phyloP scores from a whole-genome alignment of 2,888 invertebrate genomes.

The Holacanthella duospinosa region DNA sequence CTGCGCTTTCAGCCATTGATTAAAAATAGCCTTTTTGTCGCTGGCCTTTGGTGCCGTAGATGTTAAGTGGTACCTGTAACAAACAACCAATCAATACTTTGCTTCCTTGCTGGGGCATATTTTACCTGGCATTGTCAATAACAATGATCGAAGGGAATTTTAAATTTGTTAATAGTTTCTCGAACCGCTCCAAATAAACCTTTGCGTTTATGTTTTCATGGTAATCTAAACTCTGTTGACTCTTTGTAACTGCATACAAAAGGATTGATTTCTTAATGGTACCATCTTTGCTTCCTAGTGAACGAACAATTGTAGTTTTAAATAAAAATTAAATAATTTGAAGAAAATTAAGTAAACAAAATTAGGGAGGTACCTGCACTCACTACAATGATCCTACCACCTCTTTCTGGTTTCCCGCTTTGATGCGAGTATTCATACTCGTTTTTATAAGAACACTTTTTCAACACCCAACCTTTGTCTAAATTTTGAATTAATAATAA shows the following conservation, averaged over 20 bases:
- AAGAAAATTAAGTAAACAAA: neutral
- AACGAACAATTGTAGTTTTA: too few relatives aligned
- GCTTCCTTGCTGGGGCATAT: too few relatives aligned
- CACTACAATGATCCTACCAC: neutral
- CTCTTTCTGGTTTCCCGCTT: neutral
- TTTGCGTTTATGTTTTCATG: neutral
- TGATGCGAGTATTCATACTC: neutral
- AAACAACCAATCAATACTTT: too few relatives aligned
- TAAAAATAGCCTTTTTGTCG: neutral
- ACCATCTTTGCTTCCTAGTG: neutral
- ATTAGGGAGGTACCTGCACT: neutral
- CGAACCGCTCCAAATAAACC: neutral
- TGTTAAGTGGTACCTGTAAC: neutral
- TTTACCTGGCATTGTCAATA: neutral
- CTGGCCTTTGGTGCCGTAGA: neutral
- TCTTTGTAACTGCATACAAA: neutral
- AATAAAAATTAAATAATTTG: too few relatives aligned
- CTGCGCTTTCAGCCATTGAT: neutral
- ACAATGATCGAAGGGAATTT: neutral
- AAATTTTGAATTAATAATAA: neutral
- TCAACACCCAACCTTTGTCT: constrained; percentile 1
- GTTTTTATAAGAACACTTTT: neutral
- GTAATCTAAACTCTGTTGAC: neutral
- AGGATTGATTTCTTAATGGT: neutral
- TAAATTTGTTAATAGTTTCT: neutral